Evolutionary conservation across 2,113 vertebrate species (phyloP), one percentile per base, ranked within the genome.

Genomic region (Pitta sordida): DNA sequence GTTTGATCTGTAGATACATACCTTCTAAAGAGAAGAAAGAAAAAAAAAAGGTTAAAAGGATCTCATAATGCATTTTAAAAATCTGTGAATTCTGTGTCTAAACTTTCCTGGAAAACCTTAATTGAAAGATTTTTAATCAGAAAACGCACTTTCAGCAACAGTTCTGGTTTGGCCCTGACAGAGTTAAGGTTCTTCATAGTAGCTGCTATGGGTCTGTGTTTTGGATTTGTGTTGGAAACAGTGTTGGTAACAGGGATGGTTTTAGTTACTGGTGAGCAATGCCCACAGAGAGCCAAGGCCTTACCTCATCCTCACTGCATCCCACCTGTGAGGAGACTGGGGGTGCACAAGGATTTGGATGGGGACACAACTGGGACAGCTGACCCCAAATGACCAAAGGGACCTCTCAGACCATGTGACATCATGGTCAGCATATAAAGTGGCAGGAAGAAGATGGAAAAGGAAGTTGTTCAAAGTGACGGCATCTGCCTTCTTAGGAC

Each of bases 281-380:
- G 6, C 21, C 58, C 14, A 44, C 18, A 24, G 11, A 39, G 30
- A 52, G 23, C 11, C 60, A 37, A 37, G 30, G 12, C 3, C 12
- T 63, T 41, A 29, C 2, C 2, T 10, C 32, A 14, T 55, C 13
- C 52, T 44, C 69, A 30, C 2, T 2, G 21, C 3, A 37, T 1
- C 11, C 4, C 3, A 41, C 4, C 37, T 34, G 19, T 0, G 0
- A 78, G 9, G 4, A 11, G 3, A 3, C 16, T n/a, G 11, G 7
- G 10, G 3, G 8, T 34, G 14, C 19, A 37, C 7, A 26, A 15
- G 30, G 13, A 53, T 4, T 3, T 65, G 16, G 39, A 41, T 71
- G 1, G 13, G 32, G 13, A 32, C 9, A 19, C 24, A 46, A 9
- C 18, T 3, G 1, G 27, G 8, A 44, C 27, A 43, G 11, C 27